These are phyloP conservation scores for Festucalex cinctus DNA, from an alignment of 2,113 vertebrate species.

Conservation along the genomic window DNA sequence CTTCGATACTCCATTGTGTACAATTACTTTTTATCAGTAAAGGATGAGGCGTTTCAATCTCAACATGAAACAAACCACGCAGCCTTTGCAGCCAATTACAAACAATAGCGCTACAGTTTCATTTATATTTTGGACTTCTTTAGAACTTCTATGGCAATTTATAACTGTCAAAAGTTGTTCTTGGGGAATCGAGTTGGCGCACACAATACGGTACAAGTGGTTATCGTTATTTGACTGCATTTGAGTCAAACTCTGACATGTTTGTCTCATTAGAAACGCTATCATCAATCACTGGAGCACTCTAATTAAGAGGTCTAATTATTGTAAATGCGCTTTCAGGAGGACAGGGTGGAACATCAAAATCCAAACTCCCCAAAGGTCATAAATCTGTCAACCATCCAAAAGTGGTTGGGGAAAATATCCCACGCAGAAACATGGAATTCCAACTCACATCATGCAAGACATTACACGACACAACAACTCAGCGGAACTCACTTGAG, in stretches of 20 bases:
- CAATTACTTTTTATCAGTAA: slow-evolving; percentile 61
- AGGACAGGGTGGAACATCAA: background rate
- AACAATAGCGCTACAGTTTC: background rate
- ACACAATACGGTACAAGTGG: background rate
- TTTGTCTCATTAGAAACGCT: background rate
- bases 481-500: background rate
- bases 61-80: slow-evolving; percentile 21
- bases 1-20: slow-evolving; percentile 49
- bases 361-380: background rate
- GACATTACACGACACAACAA: background rate
- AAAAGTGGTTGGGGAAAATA: background rate
- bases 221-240: background rate
- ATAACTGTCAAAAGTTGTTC: background rate
- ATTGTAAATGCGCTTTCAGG: background rate
- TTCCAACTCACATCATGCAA: background rate
- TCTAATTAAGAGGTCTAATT: background rate
- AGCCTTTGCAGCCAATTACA: slow-evolving; percentile 21
- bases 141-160: background rate
- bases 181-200: background rate
- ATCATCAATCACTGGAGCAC: background rate
- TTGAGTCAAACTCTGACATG: background rate
- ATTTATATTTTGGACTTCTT: background rate
- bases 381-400: background rate
- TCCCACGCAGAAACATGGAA: background rate
- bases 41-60: background rate